Evolutionary conservation across 2,888 invertebrate species (phyloP).

Genomic region (Sceliomorpha sp.): DNA sequence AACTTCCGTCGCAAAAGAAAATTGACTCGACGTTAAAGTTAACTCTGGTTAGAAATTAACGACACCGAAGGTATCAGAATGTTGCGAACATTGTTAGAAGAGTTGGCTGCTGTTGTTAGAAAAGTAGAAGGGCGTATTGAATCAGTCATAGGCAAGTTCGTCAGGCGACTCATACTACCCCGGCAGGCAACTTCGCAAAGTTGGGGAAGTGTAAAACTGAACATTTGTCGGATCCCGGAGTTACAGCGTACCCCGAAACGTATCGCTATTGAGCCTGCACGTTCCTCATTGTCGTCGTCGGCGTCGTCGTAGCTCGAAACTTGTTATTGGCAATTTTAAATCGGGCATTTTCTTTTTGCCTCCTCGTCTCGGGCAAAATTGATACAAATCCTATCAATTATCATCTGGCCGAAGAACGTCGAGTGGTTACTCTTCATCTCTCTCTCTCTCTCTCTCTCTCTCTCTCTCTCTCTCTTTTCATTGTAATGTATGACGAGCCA

Average conservation of each 20-base stretch:
- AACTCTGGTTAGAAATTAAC: no score
- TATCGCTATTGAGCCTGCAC: constrained; percentile 18
- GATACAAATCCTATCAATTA: no score
- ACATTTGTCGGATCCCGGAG: constrained; percentile 40
- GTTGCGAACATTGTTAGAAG: constrained; percentile 25
- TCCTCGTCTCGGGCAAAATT: no score
- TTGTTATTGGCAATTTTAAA: no score
- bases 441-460: not conserved
- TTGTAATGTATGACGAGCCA: constrained; percentile 39
- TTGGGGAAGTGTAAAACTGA: constrained; percentile 41
- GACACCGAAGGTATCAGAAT: constrained; percentile 22
- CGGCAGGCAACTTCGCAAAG: constrained; percentile 44
- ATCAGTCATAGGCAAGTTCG: constrained; percentile 49
- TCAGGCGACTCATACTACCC: constrained; percentile 16
- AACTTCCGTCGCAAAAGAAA: no score
- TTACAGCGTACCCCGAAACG: constrained; percentile 29
- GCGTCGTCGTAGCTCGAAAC: not conserved
- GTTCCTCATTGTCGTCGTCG: no score
- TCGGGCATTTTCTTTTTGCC: no score
- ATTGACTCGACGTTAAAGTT: no score
- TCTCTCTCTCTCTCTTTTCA: constrained; percentile 19
- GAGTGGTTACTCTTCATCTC: constrained; percentile 3
- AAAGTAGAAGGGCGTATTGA: constrained; percentile 46
- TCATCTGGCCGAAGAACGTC: no score
- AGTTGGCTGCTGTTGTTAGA: constrained; percentile 28